Percentiles rank a stretch among this genome's conserved stretches.
Conservation (phyloP, 2,888 invertebrate species). For the Bombylius discolor region DNA sequence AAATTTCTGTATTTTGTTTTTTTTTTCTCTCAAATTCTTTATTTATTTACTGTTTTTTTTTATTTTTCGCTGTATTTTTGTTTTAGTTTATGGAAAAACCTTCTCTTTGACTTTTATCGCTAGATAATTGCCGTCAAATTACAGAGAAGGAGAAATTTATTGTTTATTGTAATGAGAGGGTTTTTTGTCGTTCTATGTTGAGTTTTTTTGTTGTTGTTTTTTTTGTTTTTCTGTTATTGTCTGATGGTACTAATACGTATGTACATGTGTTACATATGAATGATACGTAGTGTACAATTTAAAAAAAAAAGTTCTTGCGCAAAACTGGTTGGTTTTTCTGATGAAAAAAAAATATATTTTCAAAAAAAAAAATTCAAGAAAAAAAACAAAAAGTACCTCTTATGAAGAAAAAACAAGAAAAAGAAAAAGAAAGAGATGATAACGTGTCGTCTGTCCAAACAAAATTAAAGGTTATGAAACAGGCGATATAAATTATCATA, state of each 20-base stretch:
- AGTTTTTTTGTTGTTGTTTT: background rate
- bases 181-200: constrained; percentile 3
- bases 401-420: too few species aligned
- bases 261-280: background rate
- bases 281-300: background rate
- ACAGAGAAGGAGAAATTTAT: constrained; percentile 23
- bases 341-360: too few species aligned
- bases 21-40: too few species aligned
- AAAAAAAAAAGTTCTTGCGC: background rate
- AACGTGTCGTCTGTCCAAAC: constrained; percentile 7
- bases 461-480: constrained; percentile 3
- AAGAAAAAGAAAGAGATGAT: background rate
- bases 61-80: too few species aligned
- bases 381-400: too few species aligned
- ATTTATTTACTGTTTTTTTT: too few species aligned
- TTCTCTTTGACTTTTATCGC: constrained; percentile 28
- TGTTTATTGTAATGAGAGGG: constrained; percentile 20
- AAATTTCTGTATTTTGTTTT: too few species aligned
- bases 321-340: background rate
- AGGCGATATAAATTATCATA: background rate
- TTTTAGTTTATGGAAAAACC: constrained; percentile 1
- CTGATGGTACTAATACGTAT: background rate
- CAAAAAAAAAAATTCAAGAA: too few species aligned
- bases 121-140: constrained; percentile 29
- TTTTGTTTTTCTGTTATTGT: too few species aligned